These are phyloP conservation scores for Machimus rusticus DNA, from an alignment of 2,888 invertebrate genomes.

Conservation along the genomic window DNA sequence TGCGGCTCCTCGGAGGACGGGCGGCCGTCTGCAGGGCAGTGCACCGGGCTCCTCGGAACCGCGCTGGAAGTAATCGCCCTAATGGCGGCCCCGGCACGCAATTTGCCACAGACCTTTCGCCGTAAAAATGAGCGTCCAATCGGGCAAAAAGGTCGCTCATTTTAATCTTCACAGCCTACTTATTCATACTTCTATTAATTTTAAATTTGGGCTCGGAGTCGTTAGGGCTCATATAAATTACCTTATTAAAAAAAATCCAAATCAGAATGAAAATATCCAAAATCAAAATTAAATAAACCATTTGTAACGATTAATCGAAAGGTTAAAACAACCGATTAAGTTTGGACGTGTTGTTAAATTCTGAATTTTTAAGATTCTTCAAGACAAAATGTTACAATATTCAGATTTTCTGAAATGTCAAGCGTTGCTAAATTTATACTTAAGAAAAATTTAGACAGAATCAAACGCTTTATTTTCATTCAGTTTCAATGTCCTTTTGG, in stretches of 20 bases:
- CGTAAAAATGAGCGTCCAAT: neutral
- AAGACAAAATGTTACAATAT: no score
- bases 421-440: no score
- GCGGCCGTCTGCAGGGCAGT: neutral
- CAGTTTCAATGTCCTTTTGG: no score
- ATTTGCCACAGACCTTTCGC: neutral
- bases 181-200: neutral
- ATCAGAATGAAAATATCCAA: neutral
- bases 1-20: neutral
- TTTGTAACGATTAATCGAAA: no score
- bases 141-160: neutral
- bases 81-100: neutral
- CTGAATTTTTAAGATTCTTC: no score
- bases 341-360: no score
- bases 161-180: neutral
- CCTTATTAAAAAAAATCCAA: neutral
- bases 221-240: neutral
- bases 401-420: no score
- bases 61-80: neutral
- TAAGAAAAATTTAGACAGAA: no score
- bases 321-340: no score
- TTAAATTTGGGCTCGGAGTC: neutral
- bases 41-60: neutral
- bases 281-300: no score
- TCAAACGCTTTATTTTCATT: no score